phyloP scores from a whole-genome alignment of 2,888 invertebrate genomes.

The Abrostola triplasia region DNA sequence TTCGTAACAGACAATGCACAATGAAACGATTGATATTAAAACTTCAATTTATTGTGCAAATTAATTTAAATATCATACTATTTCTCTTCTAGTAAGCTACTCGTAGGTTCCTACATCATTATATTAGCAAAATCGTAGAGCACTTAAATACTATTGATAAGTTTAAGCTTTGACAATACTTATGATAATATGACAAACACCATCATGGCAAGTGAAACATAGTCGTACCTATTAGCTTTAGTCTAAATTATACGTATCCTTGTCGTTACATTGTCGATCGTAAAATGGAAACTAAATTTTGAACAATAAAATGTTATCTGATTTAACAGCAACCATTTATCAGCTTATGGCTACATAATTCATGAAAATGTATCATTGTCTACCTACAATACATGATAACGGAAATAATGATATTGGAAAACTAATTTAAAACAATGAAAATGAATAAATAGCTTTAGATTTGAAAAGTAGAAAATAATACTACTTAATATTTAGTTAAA shows the following conservation, averaged over 20 bases:
- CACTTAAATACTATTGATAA: too few relatives aligned
- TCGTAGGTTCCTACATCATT: too few relatives aligned
- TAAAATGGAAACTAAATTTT: conserved; percentile 47
- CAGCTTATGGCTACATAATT: conserved; percentile 34
- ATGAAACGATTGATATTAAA: conserved; percentile 43
- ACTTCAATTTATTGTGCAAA: conserved; percentile 25
- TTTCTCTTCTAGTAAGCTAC: too few relatives aligned
- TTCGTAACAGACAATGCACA: conserved; percentile 64
- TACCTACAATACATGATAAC: conserved; percentile 26
- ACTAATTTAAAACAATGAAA: conserved; percentile 23
- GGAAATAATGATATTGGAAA: conserved; percentile 32
- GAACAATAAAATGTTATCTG: conserved; percentile 56
- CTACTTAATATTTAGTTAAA: not conserved
- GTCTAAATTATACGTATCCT: conserved; percentile 14
- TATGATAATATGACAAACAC: too few relatives aligned
- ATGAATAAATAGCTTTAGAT: too few relatives aligned
- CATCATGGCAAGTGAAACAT: too few relatives aligned
- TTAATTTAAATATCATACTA: not conserved
- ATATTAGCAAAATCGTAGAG: too few relatives aligned
- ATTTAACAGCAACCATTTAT: conserved; percentile 47
- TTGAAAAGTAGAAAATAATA: too few relatives aligned
- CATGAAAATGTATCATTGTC: conserved; percentile 35
- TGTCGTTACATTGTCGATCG: conserved; percentile 33
- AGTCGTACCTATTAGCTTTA: too few relatives aligned
- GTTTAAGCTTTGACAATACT: too few relatives aligned